Base-by-base conservation (phyloP, 1,140 invertebrate species). In the Odontomachus brunneus region DNA sequence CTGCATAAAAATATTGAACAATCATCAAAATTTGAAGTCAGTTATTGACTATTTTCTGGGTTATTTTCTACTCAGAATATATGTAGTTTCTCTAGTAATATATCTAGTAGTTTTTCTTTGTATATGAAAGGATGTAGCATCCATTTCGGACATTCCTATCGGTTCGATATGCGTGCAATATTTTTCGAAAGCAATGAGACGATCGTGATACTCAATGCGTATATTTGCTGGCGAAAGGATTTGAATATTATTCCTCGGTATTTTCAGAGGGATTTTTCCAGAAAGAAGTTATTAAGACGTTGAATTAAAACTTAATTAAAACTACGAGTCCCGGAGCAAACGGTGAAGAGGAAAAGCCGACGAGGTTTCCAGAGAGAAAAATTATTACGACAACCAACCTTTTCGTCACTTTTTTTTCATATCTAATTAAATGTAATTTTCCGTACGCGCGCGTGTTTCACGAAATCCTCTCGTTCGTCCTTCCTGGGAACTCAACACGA, bases 261-360 rank as follows among this genome's bases (percentile, higher is more conserved):
- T 63, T 48, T 59, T 26, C 5, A 49, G 29, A 33, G 29, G 29
- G 5, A 33, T 33, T 5, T 33, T 33, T 33, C 29, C 15, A 12
- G 26, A 3, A n/a, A 65, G 2, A 51, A 76, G 49, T 17, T 53
- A 9, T 19, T 63, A 49, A 49, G 0, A 24, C 7, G 15, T 62
- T 74, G 22, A 19, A 62, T n/a, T 2, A 14, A 26, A 48, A 73
- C 4, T 73, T 59, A 38, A 69, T 53, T 38, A 57, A 73, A 73
- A 73, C 33, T 73, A 22, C 29, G 11, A 7, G 3, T 26, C 9
- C 22, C 15, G 5, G 55, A 2, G 7, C 11, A 29, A 60, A 48
- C 12, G 74, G 59, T 75, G 44, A 57, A 44, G 74, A 83, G 59
- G 29, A 69, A 75, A 72, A 74, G 24, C 38, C 15, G 49, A 14